Percentiles rank a stretch among this genome's conserved stretches.
Conservation (phyloP, 2,113 vertebrate genomes). For the Megaceryle torquata region DNA sequence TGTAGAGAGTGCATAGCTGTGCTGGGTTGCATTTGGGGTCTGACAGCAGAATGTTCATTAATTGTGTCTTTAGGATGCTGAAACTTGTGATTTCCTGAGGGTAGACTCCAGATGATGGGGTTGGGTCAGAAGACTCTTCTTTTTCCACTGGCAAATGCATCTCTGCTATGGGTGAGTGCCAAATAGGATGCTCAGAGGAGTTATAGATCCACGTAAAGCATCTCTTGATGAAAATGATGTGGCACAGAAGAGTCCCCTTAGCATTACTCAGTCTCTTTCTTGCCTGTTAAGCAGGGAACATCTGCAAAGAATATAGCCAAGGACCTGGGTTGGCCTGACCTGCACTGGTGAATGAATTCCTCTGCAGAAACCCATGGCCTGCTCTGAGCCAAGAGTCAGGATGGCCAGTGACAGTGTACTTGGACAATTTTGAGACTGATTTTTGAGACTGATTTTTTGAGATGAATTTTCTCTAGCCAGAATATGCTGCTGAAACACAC, state of each 20-base stretch:
- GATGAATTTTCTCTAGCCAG: neutral
- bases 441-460: neutral
- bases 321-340: neutral
- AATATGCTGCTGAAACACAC: neutral
- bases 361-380: neutral
- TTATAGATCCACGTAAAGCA: neutral
- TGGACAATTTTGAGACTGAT: neutral
- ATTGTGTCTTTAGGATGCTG: neutral
- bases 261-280: neutral
- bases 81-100: neutral
- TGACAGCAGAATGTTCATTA: neutral
- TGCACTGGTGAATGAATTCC: neutral
- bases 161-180: neutral
- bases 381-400: neutral
- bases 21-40: neutral
- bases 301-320: neutral
- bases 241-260: neutral
- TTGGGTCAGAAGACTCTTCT: neutral
- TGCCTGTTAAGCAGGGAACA: neutral
- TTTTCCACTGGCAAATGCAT: neutral
- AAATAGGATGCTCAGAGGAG: neutral
- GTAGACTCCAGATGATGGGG: accelerated
- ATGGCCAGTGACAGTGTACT: neutral
- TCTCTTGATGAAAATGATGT: neutral
- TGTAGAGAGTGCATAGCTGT: accelerated